Base-by-base conservation (phyloP, 2,113 vertebrate genomes). In the Petromus typicus region DNA sequence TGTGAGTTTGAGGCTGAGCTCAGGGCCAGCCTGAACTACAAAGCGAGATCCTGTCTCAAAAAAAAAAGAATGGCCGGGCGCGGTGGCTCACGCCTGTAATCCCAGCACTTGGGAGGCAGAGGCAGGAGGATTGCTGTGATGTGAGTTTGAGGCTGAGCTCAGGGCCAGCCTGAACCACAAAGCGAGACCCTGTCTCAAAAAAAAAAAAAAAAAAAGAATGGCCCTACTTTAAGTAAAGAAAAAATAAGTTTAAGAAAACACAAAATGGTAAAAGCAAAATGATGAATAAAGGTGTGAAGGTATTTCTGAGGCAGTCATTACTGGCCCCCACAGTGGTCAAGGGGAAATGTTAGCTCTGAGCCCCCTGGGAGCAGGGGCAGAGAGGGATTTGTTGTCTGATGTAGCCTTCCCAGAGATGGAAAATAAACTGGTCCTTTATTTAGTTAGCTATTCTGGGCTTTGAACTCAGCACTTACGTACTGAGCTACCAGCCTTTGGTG, bases 291-390 rank as follows among this genome's bases (percentile, higher is more conserved):
- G 17, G 57, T 48, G 32, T 3, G 2, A 9, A 3, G 67, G 8
- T 54, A 61, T 43, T 78, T 59, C 57, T 73, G 73, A 54, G 56
- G 45, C 32, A 86, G 66, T 34, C 25, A 63, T 23, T n/a, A 48
- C 5, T 0, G 2, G 76, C 76, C 1, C 7, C 30, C 40, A 11
- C 43, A 27, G 2, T 6, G 4, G 2, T 9, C 27, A 0, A 6
- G 10, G 1, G 32, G 2, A 13, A 14, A 34, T 13, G n/a, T 30
- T 43, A 56, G 48, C 85, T 80, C 27, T 78, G 73, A 82, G 66
- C 7, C 78, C 43, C 71, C 40, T 57, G 48, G 63, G 25, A 59
- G 3, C 32, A 51, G 40, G 40, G 25, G 40, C 18, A 32, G 32
- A 51, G 48, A 30, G 9, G 13, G 22, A 11, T 56, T 6, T 12